phyloP scores from a whole-genome alignment of 2,113 vertebrate genomes.

The Parus major region DNA sequence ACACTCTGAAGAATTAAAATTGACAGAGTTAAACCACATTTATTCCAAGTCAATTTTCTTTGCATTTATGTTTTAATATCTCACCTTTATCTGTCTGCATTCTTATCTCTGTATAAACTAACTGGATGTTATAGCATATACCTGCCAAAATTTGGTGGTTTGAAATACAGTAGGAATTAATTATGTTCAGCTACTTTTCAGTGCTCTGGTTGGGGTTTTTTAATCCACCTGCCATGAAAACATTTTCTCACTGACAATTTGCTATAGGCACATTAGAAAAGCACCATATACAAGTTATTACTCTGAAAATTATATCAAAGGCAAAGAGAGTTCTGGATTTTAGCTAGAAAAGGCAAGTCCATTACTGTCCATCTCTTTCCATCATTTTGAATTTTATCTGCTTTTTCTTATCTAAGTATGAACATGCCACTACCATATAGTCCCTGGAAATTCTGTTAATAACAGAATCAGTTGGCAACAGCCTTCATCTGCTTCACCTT shows the following conservation, averaged over 20 bases:
- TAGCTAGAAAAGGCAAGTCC: background rate
- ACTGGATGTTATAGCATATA: background rate
- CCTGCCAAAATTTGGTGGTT: background rate
- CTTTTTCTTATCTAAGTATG: background rate
- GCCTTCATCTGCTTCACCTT: background rate
- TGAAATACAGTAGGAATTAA: background rate
- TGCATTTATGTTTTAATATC: background rate
- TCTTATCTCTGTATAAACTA: background rate
- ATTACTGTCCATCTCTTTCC: background rate
- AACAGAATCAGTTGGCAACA: background rate
- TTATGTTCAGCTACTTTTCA: background rate
- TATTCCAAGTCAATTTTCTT: background rate
- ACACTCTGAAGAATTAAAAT: background rate
- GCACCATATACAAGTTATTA: background rate
- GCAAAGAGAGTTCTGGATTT: background rate
- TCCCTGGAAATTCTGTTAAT: background rate
- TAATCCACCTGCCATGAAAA: background rate
- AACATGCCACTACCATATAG: background rate
- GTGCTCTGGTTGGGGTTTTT: background rate
- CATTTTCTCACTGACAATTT: background rate
- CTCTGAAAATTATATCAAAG: background rate
- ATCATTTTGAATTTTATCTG: background rate
- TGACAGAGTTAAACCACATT: background rate
- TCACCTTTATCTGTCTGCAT: background rate
- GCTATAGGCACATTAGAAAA: background rate